Evolutionary conservation across 37 sponge, comb jelly and placozoan species (phyloP), one percentile per base, ranked within the genome.

Genomic region (Halisarca cf. caerulea): DNA sequence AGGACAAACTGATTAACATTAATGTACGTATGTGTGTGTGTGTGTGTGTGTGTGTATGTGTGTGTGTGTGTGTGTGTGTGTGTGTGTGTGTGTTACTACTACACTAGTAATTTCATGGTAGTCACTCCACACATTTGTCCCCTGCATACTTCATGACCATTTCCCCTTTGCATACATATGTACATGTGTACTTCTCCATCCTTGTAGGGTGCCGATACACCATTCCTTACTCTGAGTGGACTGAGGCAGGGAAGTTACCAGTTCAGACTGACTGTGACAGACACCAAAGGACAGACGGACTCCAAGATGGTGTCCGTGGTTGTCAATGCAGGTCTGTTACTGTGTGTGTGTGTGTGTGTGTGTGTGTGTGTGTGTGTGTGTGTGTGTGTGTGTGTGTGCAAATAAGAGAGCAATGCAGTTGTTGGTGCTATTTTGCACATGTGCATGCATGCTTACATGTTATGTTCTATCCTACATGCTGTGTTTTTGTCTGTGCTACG

Each of bases 261-360:
- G 75, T 91, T 92, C 59, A 21, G 51, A 33, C 83, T 95, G 30
- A 91, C 90, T 24, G 95, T 95, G 34, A 87, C 92, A 23, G 95
- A 95, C 72, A 53, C 90, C 4, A 43, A 66, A 25, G 95, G 95
- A 4, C 90, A 89, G 59, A 60, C 85, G n/a, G 80, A 53, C 58
- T 33, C 81, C 27, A 80, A 43, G 35, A 71, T 27, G 4, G 94
- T 94, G 30, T 58, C 84, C 57, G 84, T 94, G n/a, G 89, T 66
- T 53, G 94, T 94, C 8, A 33, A 77, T 17, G 37, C 80, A 70
- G 91, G 91, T 90, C 27, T 33, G 61, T 17, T 35, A 3, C 78
- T 77, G 45, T 41, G 39, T 38, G 21, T 20, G 25, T 27, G 2
- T 77, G 8, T 28, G 35, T 30, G 30, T 6, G 35, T 68, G 4